Evolutionary conservation across 2,113 vertebrate species (phyloP).

Genomic region (Prietella phreatophila): DNA sequence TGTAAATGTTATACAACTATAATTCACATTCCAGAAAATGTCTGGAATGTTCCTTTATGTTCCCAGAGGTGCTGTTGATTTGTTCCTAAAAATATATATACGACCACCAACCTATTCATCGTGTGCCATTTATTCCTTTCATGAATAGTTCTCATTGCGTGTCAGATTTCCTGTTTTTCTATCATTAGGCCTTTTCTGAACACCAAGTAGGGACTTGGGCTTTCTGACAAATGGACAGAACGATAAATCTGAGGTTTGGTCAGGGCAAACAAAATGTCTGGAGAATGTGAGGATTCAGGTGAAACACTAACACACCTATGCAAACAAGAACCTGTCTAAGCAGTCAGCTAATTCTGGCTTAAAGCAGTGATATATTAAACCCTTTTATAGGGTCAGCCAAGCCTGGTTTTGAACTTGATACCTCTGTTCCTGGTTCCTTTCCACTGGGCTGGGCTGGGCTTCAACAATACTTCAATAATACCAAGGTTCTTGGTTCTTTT

Average conservation of each 20-base stretch:
- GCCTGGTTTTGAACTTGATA: background rate
- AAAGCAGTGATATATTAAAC: slow-evolving; percentile 4
- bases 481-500: background rate
- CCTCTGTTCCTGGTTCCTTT: background rate
- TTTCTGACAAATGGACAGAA: slow-evolving; percentile 19
- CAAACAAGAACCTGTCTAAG: slow-evolving; percentile 36
- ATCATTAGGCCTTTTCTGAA: background rate
- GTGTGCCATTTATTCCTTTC: slow-evolving; percentile 11
- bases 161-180: slow-evolving; percentile 29
- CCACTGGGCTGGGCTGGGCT: background rate
- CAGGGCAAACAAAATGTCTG: slow-evolving; percentile 38
- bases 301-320: slow-evolving; percentile 36
- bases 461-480: background rate
- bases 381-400: background rate
- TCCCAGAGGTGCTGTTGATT: background rate
- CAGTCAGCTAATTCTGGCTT: slow-evolving; percentile 17
- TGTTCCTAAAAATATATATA: background rate
- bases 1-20: slow-evolving; percentile 6
- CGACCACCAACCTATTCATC: background rate
- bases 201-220: background rate
- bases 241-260: slow-evolving; percentile 31
- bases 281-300: slow-evolving; percentile 23
- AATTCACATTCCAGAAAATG: background rate
- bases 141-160: slow-evolving; percentile 29
- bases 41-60: background rate